phyloP scores from a whole-genome alignment of 2,797 vertebrate genomes.

The Sciurus vulgaris region DNA sequence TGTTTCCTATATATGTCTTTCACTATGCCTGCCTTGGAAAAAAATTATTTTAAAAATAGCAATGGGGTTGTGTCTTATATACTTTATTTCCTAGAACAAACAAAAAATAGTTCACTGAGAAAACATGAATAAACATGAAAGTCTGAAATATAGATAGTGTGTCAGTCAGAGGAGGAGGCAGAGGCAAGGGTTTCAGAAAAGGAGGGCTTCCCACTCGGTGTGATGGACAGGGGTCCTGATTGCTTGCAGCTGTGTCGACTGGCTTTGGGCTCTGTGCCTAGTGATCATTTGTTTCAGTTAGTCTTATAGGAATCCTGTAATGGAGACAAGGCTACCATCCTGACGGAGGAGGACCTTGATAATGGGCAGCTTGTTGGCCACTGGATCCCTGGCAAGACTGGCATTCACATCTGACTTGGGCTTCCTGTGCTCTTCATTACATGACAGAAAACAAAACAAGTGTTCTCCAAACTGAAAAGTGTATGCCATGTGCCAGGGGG shows the following conservation, averaged over 20 bases:
- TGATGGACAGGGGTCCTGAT: too few relatives aligned
- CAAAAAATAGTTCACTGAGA: background rate
- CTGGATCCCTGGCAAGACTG: background rate
- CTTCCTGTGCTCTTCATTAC: background rate
- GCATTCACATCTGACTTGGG: background rate
- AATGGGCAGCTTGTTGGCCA: background rate
- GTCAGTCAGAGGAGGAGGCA: background rate
- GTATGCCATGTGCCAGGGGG: too few relatives aligned
- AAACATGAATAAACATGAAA: background rate
- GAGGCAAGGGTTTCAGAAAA: background rate
- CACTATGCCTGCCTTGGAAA: background rate
- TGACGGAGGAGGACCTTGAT: background rate
- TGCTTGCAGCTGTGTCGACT: background rate
- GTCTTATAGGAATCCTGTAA: background rate
- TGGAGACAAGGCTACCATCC: background rate
- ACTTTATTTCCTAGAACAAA: slow-evolving; percentile 11
- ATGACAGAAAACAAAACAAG: background rate
- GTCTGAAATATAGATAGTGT: background rate
- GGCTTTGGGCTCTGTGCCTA: background rate
- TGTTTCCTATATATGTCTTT: background rate
- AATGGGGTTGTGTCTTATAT: background rate
- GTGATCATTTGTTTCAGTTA: background rate
- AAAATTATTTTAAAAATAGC: slow-evolving; percentile 18
- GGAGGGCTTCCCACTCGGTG: too few relatives aligned
- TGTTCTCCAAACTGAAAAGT: background rate